A percentile compares a stretch with the other conserved stretches of the same genome.
phyloP scores from a whole-genome alignment of 2,797 vertebrate species.

The Acridotheres tristis region DNA sequence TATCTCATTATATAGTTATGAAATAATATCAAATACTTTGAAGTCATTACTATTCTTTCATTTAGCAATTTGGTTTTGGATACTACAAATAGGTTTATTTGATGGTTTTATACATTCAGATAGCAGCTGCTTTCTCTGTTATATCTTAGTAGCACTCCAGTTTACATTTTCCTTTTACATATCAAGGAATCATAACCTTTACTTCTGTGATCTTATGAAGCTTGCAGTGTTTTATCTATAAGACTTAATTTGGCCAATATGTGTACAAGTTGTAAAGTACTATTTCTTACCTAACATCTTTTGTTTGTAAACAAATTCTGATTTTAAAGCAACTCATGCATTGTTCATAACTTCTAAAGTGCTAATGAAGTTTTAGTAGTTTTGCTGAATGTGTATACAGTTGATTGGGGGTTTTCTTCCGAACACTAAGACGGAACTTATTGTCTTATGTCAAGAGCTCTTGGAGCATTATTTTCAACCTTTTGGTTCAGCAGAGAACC shows the following conservation, averaged over 20 bases:
- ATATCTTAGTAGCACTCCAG: neutral
- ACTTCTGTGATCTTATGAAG: neutral
- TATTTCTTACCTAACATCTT: neutral
- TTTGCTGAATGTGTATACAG: neutral
- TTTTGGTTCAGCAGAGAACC: constrained; percentile 18
- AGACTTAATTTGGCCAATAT: neutral
- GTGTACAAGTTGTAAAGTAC: neutral
- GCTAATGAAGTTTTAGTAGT: neutral
- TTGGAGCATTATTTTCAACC: constrained; percentile 9
- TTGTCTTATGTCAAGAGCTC: neutral
- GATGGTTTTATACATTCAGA: neutral
- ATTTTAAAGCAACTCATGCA: constrained; percentile 5
- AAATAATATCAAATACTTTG: neutral
- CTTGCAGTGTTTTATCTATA: neutral
- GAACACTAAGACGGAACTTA: neutral
- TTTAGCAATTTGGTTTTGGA: neutral
- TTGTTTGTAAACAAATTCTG: neutral
- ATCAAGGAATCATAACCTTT: neutral
- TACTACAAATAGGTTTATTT: neutral
- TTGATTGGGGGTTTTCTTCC: neutral
- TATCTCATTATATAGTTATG: neutral
- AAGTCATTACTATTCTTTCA: neutral
- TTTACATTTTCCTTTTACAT: neutral
- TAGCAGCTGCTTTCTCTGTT: neutral
- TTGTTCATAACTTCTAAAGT: constrained; percentile 19